Evolutionary conservation across 1,140 invertebrate genomes (phyloP), one percentile per base, ranked within the genome.

Genomic region (Telenomus remus): DNA sequence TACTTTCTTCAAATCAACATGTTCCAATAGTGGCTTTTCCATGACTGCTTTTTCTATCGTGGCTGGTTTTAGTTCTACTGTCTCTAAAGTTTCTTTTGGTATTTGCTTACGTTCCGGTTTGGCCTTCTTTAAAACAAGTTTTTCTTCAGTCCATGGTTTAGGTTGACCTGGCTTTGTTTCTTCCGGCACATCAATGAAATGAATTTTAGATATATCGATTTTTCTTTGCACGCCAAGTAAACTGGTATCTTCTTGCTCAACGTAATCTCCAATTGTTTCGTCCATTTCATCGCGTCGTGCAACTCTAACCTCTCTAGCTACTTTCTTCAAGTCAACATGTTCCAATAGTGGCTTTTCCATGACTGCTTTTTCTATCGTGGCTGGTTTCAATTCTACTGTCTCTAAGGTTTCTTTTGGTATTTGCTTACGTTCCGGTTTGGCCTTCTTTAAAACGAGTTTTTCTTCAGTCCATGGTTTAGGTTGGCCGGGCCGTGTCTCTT

Each of bases 401-500:
- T 84, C 82, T 4, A 81, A 6, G 10, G 59, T 77, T 33, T 82
- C 80, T 63, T 83, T 83, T 11, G 73, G 59, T 35, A 85, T 77
- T 79, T 85, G 82, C 73, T 86, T 87, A 33, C 65, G 79, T 48
- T 84, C 76, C 49, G 79, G 74, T 47, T 72, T 74, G 1, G 82
- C 72, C 51, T 79, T 82, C 49, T 86, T 86, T 12, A 89, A 51
- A 50, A 75, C 74, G 27, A 86, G 79, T 72, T 80, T 80, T 77
- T 88, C 81, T 74, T 91, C 87, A 33, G 86, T 91, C 89, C 90
- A 90, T 11, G 87, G 85, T 57, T 88, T 88, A 3, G 15, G 81
- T 27, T 27, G 19, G 19, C 19, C 19, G 6, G 19, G 19, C 6
- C 19, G 19, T 27, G 19, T 27, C 6, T 27, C 19, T 27, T 27